Evolutionary conservation across 2,113 vertebrate genomes (phyloP), one percentile per base, ranked within the genome.

Genomic region (Saguinus imperator): DNA sequence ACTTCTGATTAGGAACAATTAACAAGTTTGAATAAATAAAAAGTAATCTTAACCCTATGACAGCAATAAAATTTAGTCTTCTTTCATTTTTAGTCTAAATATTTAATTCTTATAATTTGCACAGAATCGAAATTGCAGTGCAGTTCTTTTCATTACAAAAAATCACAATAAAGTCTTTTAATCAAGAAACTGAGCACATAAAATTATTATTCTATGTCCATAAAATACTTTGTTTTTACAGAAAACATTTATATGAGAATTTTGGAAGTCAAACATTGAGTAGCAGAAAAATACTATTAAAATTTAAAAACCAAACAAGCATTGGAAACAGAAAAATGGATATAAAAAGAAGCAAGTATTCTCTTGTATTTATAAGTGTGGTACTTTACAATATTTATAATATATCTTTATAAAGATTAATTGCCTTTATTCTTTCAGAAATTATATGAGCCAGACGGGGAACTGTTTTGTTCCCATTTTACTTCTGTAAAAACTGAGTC

Each of bases 71-170:
- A 72, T 35, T 32, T 18, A 85, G 43, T 20, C 23, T 94, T 92
- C 12, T 27, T 83, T 3, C n/a, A 58, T 58, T 45, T 58, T 77
- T 76, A 94, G 91, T 91, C 16, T 75, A 87, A 91, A 77, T 80
- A 40, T 11, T 48, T 81, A 93, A 58, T 87, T 89, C 70, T 81
- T 89, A 75, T 94, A 45, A 94, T 87, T 89, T 88, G 25, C 17
- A 90, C 3, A 87, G 64, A 94, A 96, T 45, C 11, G 76, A 91
- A 92, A 84, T 94, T 76, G 77, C 12, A 85, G 21, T 81, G 11
- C 64, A 70, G 81, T 92, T 57, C 55, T 87, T 92, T 97, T 66
- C 29, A 75, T 77, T 85, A 81, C 10, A 84, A 94, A 93, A 13
- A 8, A 64, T 95, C 68, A 76, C 17, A 80, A 66, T 76, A 77